Evolutionary conservation across 2,797 vertebrate genomes (phyloP).

Genomic region (Gallinago solitaria): DNA sequence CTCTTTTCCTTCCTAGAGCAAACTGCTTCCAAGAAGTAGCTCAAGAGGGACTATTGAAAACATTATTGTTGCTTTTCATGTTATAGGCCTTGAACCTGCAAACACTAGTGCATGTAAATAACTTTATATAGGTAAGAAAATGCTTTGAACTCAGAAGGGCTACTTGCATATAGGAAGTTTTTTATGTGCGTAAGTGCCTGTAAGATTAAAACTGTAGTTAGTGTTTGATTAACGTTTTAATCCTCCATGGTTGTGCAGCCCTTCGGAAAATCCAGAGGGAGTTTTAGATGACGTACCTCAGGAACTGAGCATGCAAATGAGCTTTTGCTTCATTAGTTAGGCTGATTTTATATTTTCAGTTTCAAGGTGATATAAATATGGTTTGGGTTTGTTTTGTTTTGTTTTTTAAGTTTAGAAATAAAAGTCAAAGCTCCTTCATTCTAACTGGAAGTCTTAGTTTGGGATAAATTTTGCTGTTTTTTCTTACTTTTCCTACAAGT

Average conservation of each 20-base stretch:
- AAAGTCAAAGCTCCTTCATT: background rate
- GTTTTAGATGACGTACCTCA: background rate
- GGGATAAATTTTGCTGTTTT: background rate
- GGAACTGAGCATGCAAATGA: background rate
- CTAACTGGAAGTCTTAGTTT: background rate
- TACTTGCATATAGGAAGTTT: background rate
- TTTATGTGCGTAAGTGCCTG: background rate
- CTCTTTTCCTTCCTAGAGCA: background rate
- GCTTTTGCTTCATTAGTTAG: background rate
- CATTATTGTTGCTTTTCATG: slow-evolving; percentile 17
- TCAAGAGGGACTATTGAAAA: slow-evolving; percentile 39
- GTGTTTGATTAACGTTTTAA: slow-evolving; percentile 16
- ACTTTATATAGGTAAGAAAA: slow-evolving; percentile 24
- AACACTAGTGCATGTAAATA: slow-evolving; percentile 39
- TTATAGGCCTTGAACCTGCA: slow-evolving; percentile 47
- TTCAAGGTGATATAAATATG: background rate
- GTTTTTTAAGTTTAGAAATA: background rate
- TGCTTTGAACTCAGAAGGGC: slow-evolving; percentile 14
- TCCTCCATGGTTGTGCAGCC: background rate
- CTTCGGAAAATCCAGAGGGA: background rate
- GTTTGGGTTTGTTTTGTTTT: background rate
- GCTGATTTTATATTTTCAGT: background rate
- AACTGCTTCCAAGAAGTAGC: slow-evolving; percentile 35
- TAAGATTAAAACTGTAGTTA: slow-evolving; percentile 15
- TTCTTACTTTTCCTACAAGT: background rate